phyloP scores from a whole-genome alignment of 2,113 vertebrate species.

The Actenoides hombroni region DNA sequence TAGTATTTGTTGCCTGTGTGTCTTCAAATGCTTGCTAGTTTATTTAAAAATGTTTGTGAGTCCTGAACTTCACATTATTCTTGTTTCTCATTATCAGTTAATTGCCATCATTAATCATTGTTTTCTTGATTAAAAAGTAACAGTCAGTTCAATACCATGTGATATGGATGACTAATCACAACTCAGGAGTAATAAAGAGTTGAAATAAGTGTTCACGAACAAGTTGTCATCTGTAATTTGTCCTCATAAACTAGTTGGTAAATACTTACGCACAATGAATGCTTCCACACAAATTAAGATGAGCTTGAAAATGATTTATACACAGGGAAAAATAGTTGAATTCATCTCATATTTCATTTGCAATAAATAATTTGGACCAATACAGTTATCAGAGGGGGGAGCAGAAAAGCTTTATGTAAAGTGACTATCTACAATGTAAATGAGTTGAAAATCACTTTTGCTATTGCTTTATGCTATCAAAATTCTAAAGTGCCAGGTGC shows the following conservation, averaged over 20 bases:
- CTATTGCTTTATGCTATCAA: constrained; percentile 15
- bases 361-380: constrained; percentile 47
- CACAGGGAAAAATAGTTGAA: constrained; percentile 14
- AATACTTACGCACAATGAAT: constrained; percentile 43
- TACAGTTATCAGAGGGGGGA: constrained; percentile 13
- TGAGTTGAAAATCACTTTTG: constrained; percentile 42
- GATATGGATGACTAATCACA: constrained; percentile 63
- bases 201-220: constrained; percentile 50
- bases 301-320: constrained; percentile 37
- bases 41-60: constrained; percentile 33
- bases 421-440: constrained; percentile 13
- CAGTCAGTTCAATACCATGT: constrained; percentile 58
- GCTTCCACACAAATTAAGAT: constrained; percentile 46
- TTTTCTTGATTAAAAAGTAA: constrained; percentile 68
- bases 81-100: constrained; percentile 61
- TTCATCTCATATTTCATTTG: constrained; percentile 27
- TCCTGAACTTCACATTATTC: constrained; percentile 46
- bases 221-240: constrained; percentile 65
- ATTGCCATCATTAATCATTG: constrained; percentile 67
- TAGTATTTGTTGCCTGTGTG: not conserved
- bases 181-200: constrained; percentile 61
- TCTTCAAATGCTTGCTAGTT: not conserved
- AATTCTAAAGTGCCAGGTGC: constrained; percentile 25
- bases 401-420: constrained; percentile 21
- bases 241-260: constrained; percentile 59